A percentile compares a stretch with the other conserved stretches of the same genome.
Evolutionary conservation across 2,113 vertebrate genomes (phyloP).

Genomic region (Vulpes vulpes): DNA sequence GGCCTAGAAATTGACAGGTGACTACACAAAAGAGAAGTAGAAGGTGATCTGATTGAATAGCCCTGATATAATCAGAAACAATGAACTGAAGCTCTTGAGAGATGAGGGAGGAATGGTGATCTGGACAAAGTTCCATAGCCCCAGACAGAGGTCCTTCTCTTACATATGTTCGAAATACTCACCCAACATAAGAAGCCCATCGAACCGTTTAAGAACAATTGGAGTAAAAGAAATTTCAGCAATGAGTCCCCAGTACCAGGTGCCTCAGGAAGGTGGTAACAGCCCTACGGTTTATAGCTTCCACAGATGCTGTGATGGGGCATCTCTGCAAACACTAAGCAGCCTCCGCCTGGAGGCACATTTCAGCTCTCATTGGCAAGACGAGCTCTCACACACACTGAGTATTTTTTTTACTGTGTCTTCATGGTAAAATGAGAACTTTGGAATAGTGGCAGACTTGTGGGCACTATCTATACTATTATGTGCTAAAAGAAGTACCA

Average conservation of each 20-base stretch:
- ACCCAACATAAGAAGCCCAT: background rate
- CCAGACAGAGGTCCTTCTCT: background rate
- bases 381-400: background rate
- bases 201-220: constrained; percentile 41
- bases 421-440: constrained; percentile 49
- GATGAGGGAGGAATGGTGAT: background rate
- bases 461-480: constrained; percentile 15
- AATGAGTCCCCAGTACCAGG: background rate
- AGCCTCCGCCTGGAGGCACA: constrained; percentile 25
- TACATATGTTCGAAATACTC: background rate
- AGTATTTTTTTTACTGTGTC: constrained; percentile 7
- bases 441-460: constrained; percentile 53
- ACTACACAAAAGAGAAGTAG: background rate
- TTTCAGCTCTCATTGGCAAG: constrained; percentile 40
- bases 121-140: background rate
- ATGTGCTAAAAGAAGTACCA: background rate
- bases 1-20: background rate
- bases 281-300: background rate
- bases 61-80: background rate
- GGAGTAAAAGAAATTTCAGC: constrained; percentile 25
- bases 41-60: background rate
- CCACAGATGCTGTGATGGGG: background rate
- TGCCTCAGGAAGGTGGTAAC: constrained; percentile 6
- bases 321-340: background rate
- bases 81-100: background rate